phyloP scores from a whole-genome alignment of 2,888 invertebrate genomes.

The Loripinus fragilis region DNA sequence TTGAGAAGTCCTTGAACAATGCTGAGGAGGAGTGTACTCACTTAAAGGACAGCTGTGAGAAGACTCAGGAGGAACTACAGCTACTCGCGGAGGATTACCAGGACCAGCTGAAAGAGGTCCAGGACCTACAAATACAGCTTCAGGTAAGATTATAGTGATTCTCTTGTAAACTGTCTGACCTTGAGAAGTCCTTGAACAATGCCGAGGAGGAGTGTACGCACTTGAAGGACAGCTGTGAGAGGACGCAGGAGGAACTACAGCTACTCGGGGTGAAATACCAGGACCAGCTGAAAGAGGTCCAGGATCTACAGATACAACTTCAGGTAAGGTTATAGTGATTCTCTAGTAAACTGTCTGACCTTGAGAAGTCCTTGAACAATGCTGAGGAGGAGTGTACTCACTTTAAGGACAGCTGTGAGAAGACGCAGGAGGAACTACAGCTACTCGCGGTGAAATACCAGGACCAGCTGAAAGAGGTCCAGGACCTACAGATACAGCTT shows the following conservation, averaged over 20 bases:
- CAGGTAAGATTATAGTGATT: no score
- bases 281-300: constrained; percentile 82
- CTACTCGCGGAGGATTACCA: constrained; percentile 84
- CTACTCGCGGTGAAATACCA: constrained; percentile 84
- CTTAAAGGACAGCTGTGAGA: constrained; percentile 87
- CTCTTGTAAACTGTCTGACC: constrained; percentile 88
- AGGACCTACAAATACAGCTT: constrained; percentile 82
- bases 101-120: constrained; percentile 82
- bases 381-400: constrained; percentile 89
- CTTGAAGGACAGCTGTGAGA: constrained; percentile 87
- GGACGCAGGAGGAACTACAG: constrained; percentile 87
- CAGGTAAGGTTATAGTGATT: no score
- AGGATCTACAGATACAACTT: constrained; percentile 82
- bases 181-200: constrained; percentile 86
- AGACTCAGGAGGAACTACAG: constrained; percentile 87
- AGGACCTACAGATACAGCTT: constrained; percentile 82
- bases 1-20: constrained; percentile 86
- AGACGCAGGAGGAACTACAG: constrained; percentile 87
- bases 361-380: constrained; percentile 86
- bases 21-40: constrained; percentile 89
- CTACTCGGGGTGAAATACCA: constrained; percentile 84
- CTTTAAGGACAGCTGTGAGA: constrained; percentile 87
- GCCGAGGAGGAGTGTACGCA: constrained; percentile 89
- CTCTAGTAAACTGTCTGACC: constrained; percentile 88
- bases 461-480: constrained; percentile 82